A percentile compares a stretch with the other conserved stretches of the same genome.
phyloP scores from a whole-genome alignment of 2,888 invertebrate species.

The Oeneis ivallda region DNA sequence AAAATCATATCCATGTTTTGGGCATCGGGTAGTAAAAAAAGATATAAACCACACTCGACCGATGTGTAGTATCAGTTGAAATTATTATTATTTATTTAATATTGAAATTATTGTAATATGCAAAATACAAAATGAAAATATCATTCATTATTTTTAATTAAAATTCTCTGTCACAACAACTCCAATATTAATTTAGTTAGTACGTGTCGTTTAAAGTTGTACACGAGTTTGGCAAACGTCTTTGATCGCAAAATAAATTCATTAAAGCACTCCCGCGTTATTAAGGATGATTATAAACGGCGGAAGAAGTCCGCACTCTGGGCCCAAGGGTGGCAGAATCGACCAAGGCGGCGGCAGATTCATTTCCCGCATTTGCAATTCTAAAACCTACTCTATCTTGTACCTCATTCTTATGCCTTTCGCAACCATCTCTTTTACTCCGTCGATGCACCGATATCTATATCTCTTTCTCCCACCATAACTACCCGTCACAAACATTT shows the following conservation, averaged over 20 bases:
- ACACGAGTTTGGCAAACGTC: constrained; percentile 50
- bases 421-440: constrained; percentile 52
- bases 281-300: constrained; percentile 75
- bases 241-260: constrained; percentile 73
- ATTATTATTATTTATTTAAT: too few relatives aligned
- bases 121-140: neutral
- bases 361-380: constrained; percentile 79
- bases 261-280: constrained; percentile 73
- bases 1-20: too few relatives aligned
- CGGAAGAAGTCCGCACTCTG: constrained; percentile 55
- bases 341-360: constrained; percentile 65
- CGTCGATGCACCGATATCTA: constrained; percentile 42
- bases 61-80: too few relatives aligned
- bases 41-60: too few relatives aligned
- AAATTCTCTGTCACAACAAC: constrained; percentile 10
- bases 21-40: too few relatives aligned
- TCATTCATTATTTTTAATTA: neutral
- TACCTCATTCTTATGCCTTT: constrained; percentile 55
- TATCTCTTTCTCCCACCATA: constrained; percentile 50
- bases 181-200: constrained; percentile 30
- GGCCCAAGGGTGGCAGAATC: constrained; percentile 54
- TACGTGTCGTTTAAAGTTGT: constrained; percentile 46
- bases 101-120: too few relatives aligned
- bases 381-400: constrained; percentile 71
- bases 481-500: constrained; percentile 60